phyloP scores from a whole-genome alignment of 2,113 vertebrate species.

The Vidua chalybeata region DNA sequence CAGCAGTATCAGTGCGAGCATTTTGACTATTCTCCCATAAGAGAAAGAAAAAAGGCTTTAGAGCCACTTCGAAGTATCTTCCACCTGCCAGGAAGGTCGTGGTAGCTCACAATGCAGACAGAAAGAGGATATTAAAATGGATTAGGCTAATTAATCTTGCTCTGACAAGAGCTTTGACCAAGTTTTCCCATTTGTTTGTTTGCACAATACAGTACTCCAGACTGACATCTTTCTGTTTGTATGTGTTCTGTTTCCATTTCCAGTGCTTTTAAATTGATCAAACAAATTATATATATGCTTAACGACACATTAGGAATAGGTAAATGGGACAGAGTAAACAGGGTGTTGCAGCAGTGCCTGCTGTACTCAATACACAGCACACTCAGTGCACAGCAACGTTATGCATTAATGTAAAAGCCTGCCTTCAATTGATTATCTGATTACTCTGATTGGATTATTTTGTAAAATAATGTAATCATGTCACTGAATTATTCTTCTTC shows the following conservation, averaged over 20 bases:
- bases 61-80: constrained; percentile 75
- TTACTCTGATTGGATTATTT: constrained; percentile 79
- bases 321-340: constrained; percentile 64
- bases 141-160: constrained; percentile 86
- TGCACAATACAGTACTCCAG: constrained; percentile 28
- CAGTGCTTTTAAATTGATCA: constrained; percentile 58
- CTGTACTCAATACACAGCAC: constrained; percentile 63
- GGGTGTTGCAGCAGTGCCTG: constrained; percentile 69
- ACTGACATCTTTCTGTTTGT: constrained; percentile 56
- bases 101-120: constrained; percentile 71
- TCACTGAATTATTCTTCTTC: constrained; percentile 53
- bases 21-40: constrained; percentile 79
- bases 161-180: constrained; percentile 70
- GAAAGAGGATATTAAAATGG: constrained; percentile 84
- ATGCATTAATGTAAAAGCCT: constrained; percentile 60
- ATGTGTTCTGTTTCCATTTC: constrained; percentile 44
- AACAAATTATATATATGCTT: constrained; percentile 57
- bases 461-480: constrained; percentile 68
- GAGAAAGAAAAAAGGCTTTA: constrained; percentile 70
- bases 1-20: constrained; percentile 63
- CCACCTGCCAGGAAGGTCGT: constrained; percentile 80
- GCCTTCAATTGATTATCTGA: constrained; percentile 76
- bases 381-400: constrained; percentile 60
- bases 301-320: constrained; percentile 62
- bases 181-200: constrained; percentile 61